A percentile compares a stretch with the other conserved stretches of the same genome.
phyloP scores from a whole-genome alignment of 1,140 invertebrate genomes.

The Lerema accius region DNA sequence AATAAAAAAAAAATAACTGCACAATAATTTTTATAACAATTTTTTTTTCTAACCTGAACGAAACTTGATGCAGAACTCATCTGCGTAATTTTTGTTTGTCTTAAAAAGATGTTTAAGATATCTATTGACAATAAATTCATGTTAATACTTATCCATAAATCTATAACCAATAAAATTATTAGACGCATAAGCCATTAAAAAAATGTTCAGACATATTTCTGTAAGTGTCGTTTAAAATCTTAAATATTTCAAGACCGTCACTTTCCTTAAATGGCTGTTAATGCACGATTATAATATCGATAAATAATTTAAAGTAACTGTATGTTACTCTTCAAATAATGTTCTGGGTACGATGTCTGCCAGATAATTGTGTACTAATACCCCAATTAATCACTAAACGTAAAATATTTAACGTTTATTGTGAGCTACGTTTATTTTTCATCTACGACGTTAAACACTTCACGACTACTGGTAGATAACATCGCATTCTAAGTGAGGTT shows the following conservation, averaged over 20 bases:
- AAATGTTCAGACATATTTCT: too few species aligned
- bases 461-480: slow-evolving; percentile 30
- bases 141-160: too few species aligned
- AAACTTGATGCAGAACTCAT: too few species aligned
- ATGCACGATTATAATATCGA: background rate
- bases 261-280: background rate
- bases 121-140: too few species aligned
- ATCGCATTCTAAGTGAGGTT: slow-evolving; percentile 6
- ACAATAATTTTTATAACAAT: too few species aligned
- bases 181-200: too few species aligned
- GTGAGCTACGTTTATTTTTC: slow-evolving; percentile 32
- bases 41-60: too few species aligned
- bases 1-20: too few species aligned
- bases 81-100: too few species aligned
- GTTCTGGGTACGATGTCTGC: slow-evolving; percentile 8
- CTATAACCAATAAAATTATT: too few species aligned
- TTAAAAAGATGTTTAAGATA: too few species aligned
- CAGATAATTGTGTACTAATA: slow-evolving; percentile 39
- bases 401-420: slow-evolving; percentile 36
- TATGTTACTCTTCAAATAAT: background rate
- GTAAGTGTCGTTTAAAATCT: background rate
- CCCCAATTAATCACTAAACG: slow-evolving; percentile 43
- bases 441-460: slow-evolving; percentile 26
- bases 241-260: background rate
- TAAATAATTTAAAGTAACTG: background rate